Evolutionary conservation across 2,888 invertebrate species (phyloP).

Genomic region (Cabera pusaria): DNA sequence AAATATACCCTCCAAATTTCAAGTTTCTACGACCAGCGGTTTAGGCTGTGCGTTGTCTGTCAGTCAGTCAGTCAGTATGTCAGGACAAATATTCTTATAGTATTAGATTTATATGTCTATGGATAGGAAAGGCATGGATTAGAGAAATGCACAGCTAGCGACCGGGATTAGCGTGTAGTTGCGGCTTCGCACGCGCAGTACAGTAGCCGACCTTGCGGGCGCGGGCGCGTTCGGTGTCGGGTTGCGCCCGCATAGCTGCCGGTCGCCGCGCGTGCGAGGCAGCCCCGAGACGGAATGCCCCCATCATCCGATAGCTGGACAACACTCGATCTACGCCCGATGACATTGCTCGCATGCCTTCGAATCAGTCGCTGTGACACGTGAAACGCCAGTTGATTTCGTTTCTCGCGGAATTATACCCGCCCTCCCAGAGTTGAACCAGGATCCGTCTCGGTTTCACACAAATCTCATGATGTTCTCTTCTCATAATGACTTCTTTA

Average conservation of each 20-base stretch:
- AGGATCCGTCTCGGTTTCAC: constrained; percentile 17
- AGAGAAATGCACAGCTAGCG: no score
- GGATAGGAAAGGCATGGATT: no score
- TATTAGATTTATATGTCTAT: no score
- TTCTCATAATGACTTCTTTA: no score
- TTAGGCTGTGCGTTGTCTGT: no score
- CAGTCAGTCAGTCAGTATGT: no score
- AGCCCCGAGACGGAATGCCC: constrained; percentile 72
- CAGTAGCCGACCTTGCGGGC: constrained; percentile 79
- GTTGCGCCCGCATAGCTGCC: constrained; percentile 74
- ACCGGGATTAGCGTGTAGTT: no score
- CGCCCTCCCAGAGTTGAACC: no score
- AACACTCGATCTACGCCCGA: constrained; percentile 72
- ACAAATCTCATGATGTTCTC: constrained; percentile 9
- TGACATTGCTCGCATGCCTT: constrained; percentile 62
- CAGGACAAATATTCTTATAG: no score
- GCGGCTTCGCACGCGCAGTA: constrained; percentile 64
- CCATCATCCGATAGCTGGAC: constrained; percentile 67
- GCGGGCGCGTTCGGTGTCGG: constrained; percentile 55
- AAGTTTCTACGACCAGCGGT: no score
- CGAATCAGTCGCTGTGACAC: constrained; percentile 57
- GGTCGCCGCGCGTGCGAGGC: constrained; percentile 74
- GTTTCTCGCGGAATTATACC: constrained; percentile 33
- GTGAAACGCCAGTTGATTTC: constrained; percentile 40
- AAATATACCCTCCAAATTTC: no score